Base-by-base conservation (phyloP, 1,140 invertebrate genomes). In the Aphidius gifuensis region DNA sequence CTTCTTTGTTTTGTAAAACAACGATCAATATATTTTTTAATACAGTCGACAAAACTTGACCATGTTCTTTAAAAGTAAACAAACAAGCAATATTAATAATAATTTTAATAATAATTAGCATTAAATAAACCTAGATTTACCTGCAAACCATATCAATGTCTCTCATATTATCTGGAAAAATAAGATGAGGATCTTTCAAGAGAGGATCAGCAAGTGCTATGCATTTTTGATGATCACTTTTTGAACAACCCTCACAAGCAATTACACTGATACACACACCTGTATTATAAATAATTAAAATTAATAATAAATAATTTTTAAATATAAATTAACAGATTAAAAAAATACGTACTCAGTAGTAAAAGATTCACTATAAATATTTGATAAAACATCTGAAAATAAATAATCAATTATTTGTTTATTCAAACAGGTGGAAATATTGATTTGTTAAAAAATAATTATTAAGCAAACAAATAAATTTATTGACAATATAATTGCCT, bases 61-160 rank as follows among this genome's bases (percentile, higher is more conserved):
- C 85, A 86, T 6, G 82, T 84, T 66, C 82, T 83, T 60, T 49
- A 63, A 60, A 55, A 47, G n/a, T 58, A 58, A 65, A 64, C 6
- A 23, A 61, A 58, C 6, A 39, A 54, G 16, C 16, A 6, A 39
- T 39, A 39, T 6, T 23, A 42, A 40, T 38, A 57, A 5, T 11
- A 42, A 21, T 5, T 43, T 39, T 2, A 50, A 9, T 21, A 21
- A 21, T 50, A n/a, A 39, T 57, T 7, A 57, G 9, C n/a, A 21
- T 39, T n/a, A 11, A 45, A 7, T 57, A 8, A 32, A 32, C 23
- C 2, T 3, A 32, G 4, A 3, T 11, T 61, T 72, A 81, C 74
- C 81, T 80, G 78, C 85, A 86, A 43, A 85, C 84, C 32, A 76
- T 72, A 57, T 85, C 83, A 8, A 86, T 85, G 70, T 86, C 85